Base-by-base conservation (phyloP, 23 tunicate genomes). In the Halocynthia aurantium region DNA sequence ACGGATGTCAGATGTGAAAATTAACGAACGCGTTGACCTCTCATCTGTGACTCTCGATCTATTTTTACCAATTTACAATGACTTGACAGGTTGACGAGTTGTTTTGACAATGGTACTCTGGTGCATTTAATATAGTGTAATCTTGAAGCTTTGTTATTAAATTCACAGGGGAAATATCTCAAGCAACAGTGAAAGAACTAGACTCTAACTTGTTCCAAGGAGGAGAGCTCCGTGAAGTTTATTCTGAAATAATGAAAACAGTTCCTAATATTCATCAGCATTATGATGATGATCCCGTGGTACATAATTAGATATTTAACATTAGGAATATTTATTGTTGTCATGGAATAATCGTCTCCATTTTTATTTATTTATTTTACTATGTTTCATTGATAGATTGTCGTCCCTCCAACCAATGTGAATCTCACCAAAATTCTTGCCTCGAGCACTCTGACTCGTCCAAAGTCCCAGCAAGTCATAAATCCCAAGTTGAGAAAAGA, bases 151-250 rank as follows among this genome's bases (percentile, higher is more conserved):
- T 11, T 31, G 10, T 22, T 8, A 7, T 12, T 13, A 5, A 50
- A 8, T 71, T 77, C 70, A n/a, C 70, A 91, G 97, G 97, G 53
- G 97, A 91, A 71, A 85, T 91, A 77, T 85, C 97, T 0, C 84
- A 80, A 53, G 80, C 81, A 63, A 85, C 85, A 12, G 87, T 85
- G 55, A 85, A 91, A 61, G 84, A 85, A 49, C 57, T 91, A 53
- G 97, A 91, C 58, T 80, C 90, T 5, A 91, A 91, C 69, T 71
- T 91, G 55, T 85, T 85, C 87, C 90, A 85, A 73, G 90, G 87
- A 8, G 83, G 83, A 62, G 97, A 91, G 65, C 69, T 91, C 6
- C 77, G 77, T 66, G 97, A 91, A 71, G 97, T 91, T 81, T 91
- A 85, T 55, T 51, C 52, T 54, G 97, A 91, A 77, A 91, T 91